phyloP scores from a whole-genome alignment of 2,113 vertebrate genomes.

The Sceloporus tristichus region DNA sequence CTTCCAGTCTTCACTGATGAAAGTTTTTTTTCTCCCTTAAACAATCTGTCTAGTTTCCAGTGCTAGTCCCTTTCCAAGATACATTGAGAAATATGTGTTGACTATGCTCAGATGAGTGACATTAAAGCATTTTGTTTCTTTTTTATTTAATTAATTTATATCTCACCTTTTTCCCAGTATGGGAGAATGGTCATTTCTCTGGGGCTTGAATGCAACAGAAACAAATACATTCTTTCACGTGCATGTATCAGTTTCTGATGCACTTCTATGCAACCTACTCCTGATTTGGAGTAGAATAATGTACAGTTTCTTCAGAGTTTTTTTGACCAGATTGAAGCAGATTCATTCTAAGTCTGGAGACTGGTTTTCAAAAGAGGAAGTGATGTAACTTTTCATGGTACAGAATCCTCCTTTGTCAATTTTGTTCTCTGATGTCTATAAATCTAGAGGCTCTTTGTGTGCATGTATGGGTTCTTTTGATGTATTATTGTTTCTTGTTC shows the following conservation, averaged over 20 bases:
- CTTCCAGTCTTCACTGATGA: too few species aligned
- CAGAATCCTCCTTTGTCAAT: slow-evolving; percentile 27
- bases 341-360: neutral
- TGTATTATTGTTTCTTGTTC: neutral
- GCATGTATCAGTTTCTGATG: neutral
- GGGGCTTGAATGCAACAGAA: too few species aligned
- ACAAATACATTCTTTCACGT: neutral
- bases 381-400: slow-evolving; percentile 23
- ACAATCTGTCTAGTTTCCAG: too few species aligned
- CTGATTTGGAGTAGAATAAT: neutral
- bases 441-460: slow-evolving; percentile 11
- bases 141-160: neutral
- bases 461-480: neutral
- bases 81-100: neutral
- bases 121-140: slow-evolving; percentile 16
- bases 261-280: neutral
- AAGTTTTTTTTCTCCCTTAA: too few species aligned
- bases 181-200: too few species aligned
- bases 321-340: slow-evolving; percentile 17
- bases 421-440: slow-evolving; percentile 36
- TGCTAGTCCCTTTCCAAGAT: too few species aligned
- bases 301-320: neutral
- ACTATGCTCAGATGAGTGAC: neutral
- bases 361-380: slow-evolving; percentile 14
- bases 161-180: too few species aligned